Percentiles rank a stretch among this genome's conserved stretches.
These are phyloP conservation scores for Cebidichthys violaceus DNA, from an alignment of 2,113 vertebrate genomes.

Conservation along the genomic window DNA sequence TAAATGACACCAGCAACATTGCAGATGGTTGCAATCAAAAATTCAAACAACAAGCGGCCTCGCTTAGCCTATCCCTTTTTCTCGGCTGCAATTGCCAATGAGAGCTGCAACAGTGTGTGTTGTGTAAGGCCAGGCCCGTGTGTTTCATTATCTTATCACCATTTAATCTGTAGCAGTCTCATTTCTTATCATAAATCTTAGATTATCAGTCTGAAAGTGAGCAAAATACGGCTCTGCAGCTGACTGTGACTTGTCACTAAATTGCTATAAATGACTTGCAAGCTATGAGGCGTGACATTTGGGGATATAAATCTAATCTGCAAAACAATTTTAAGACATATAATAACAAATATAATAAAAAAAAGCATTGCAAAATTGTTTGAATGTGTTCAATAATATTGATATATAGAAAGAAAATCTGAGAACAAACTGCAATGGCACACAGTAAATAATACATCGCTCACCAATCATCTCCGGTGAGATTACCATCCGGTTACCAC, in stretches of 20 bases:
- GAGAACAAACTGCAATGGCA: constrained; percentile 52
- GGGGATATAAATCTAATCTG: constrained; percentile 72
- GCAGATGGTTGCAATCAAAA: constrained; percentile 84
- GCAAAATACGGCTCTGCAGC: constrained; percentile 60
- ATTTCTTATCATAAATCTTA: constrained; percentile 79
- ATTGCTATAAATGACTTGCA: constrained; percentile 64
- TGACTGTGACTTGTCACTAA: constrained; percentile 69
- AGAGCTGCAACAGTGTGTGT: constrained; percentile 73
- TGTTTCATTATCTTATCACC: constrained; percentile 80
- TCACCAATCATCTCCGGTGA: constrained; percentile 70
- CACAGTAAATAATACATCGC: constrained; percentile 64
- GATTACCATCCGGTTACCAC: constrained; percentile 75
- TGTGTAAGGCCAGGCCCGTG: constrained; percentile 73
- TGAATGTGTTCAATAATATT: constrained; percentile 59
- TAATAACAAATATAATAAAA: constrained; percentile 47
- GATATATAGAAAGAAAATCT: constrained; percentile 57
- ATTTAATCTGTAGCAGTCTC: constrained; percentile 76
- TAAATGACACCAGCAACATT: constrained; percentile 79
- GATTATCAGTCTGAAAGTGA: constrained; percentile 69
- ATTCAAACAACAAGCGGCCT: constrained; percentile 80
- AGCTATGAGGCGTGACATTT: constrained; percentile 64
- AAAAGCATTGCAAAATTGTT: constrained; percentile 57
- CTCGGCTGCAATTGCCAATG: constrained; percentile 66
- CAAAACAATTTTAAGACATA: constrained; percentile 62
- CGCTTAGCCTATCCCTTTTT: constrained; percentile 71